Evolutionary conservation across 2,797 vertebrate species (phyloP).

Genomic region (Staurois parvus): DNA sequence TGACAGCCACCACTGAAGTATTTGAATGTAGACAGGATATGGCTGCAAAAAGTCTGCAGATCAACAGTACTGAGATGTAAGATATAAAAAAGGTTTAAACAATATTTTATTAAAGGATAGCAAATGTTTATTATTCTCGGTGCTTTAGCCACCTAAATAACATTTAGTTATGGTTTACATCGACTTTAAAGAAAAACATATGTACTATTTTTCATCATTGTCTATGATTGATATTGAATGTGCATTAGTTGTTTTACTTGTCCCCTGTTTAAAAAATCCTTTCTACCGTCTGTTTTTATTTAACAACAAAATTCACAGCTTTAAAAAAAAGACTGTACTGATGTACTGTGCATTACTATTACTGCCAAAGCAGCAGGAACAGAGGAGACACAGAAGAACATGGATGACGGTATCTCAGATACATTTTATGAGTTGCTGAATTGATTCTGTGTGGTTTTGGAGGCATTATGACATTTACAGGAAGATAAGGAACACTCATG

Average conservation of each 20-base stretch:
- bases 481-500: conserved; percentile 36
- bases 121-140: too few species aligned
- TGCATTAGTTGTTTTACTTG: conserved; percentile 26
- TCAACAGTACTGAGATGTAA: too few species aligned
- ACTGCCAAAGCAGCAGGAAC: conserved; percentile 1
- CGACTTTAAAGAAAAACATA: too few species aligned
- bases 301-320: conserved; percentile 12
- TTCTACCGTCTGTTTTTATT: conserved; percentile 17
- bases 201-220: background rate
- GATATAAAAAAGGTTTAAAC: too few species aligned
- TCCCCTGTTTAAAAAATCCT: background rate
- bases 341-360: conserved; percentile 10
- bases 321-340: conserved; percentile 2
- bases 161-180: too few species aligned
- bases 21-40: too few species aligned
- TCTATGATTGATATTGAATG: background rate
- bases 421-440: conserved; percentile 1
- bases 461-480: conserved; percentile 44
- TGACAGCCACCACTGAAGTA: too few species aligned
- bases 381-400: background rate
- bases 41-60: too few species aligned
- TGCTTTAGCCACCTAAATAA: too few species aligned
- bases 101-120: too few species aligned
- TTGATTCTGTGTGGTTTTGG: conserved; percentile 32
- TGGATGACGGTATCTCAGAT: conserved; percentile 23